phyloP scores from a whole-genome alignment of 2,888 invertebrate genomes.

The Tipula helvola region DNA sequence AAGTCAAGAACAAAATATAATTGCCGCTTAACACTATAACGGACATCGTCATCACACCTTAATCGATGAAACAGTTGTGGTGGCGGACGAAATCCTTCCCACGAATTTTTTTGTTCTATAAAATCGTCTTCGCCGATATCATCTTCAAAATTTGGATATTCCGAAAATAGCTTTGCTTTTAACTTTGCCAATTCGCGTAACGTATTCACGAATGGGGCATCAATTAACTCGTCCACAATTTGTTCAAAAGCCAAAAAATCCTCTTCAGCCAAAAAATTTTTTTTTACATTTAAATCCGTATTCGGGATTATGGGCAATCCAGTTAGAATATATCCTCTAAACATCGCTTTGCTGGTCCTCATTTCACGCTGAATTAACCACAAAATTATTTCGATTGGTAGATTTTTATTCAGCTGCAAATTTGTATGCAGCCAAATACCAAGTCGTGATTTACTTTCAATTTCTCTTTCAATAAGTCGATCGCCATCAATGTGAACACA shows the following conservation, averaged over 20 bases:
- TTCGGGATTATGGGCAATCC: slow-evolving; percentile 49
- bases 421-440: slow-evolving; percentile 47
- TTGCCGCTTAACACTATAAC: background rate
- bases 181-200: background rate
- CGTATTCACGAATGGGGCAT: background rate
- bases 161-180: background rate
- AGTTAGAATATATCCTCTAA: slow-evolving; percentile 51
- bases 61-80: background rate
- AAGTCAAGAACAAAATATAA: background rate
- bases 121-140: background rate
- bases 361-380: slow-evolving; percentile 41
- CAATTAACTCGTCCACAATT: background rate
- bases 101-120: background rate
- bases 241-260: background rate
- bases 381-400: slow-evolving; percentile 40
- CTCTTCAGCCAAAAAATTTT: background rate
- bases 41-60: background rate
- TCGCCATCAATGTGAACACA: slow-evolving; percentile 46
- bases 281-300: background rate
- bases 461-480: slow-evolving; percentile 43
- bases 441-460: slow-evolving; percentile 39
- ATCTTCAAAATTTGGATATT: background rate
- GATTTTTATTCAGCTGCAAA: slow-evolving; percentile 38
- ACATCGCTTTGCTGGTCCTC: slow-evolving; percentile 38
- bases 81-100: background rate